Evolutionary conservation across 2,113 vertebrate genomes (phyloP), one percentile per base, ranked within the genome.

Genomic region (Grallaria varia): DNA sequence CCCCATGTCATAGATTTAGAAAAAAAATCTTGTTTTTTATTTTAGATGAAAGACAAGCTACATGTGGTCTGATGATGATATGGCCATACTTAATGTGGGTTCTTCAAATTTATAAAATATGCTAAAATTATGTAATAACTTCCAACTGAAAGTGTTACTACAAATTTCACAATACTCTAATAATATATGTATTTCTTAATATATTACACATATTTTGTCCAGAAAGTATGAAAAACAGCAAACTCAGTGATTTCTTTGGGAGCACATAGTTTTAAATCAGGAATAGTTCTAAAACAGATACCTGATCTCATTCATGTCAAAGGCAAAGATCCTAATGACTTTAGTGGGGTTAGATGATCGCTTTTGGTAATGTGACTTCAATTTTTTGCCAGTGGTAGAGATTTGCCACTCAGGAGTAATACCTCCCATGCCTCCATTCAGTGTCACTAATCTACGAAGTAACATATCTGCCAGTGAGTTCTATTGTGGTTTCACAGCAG

Each of bases 1-100:
- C 1, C 0, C 12, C 21, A 53, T 0, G 0, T 50, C 23, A 55
- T 17, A 82, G 8, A 49, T 35, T 44, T 60, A 53, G 16, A 37
- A 37, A 73, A 76, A 60, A 88, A 47, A 0, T 2, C 3, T 12
- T 4, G 12, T 2, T 0, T 47, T 77, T 56, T 55, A n/a, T 53
- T 40, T 87, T 31, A 58, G 12, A 23, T 17, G 8, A 91, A 91
- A 78, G 55, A 42, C 0, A 0, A 75, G 37, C 20, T 68, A 19
- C 17, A 24, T 56, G 30, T 76, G 23, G 37, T 80, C 45, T 80
- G 59, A 0, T 69, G 45, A 62, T 31, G 14, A 27, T 14, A 74
- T 15, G 19, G 8, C 44, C 19, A 12, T 33, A 76, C 1, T 47
- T 82, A 52, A 5, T 44, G 4, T 25, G 8, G 4, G 31, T 56